Evolutionary conservation across 2,113 vertebrate genomes (phyloP).

Genomic region (Pholis gunnellus): DNA sequence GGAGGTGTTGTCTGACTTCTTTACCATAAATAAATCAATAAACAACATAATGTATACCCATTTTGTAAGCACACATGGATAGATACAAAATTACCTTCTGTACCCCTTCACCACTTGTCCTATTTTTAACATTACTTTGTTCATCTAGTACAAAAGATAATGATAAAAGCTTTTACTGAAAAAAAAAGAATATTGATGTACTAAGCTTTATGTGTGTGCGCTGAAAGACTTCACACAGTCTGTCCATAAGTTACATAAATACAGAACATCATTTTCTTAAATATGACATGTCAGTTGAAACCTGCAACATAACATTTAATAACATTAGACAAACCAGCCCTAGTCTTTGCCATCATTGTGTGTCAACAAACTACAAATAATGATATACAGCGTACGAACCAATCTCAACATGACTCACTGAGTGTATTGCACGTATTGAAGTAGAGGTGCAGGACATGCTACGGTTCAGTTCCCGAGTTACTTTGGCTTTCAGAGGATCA

Average conservation of each 20-base stretch:
- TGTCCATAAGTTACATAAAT: slow-evolving; percentile 12
- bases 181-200: slow-evolving; percentile 18
- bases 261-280: slow-evolving; percentile 22
- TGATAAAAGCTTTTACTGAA: slow-evolving; percentile 12
- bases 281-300: slow-evolving; percentile 42
- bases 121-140: slow-evolving; percentile 11
- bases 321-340: slow-evolving; percentile 2
- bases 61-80: slow-evolving; percentile 4
- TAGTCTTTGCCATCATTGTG: slow-evolving; percentile 12
- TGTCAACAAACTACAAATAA: slow-evolving; percentile 28
- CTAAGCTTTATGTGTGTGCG: not conserved
- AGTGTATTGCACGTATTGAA: slow-evolving; percentile 75
- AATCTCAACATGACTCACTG: slow-evolving; percentile 46
- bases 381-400: slow-evolving; percentile 12
- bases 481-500: slow-evolving; percentile 78
- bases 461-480: slow-evolving; percentile 57
- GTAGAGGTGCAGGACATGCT: slow-evolving; percentile 49
- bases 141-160: slow-evolving; percentile 12
- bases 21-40: slow-evolving; percentile 15
- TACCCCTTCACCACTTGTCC: not conserved
- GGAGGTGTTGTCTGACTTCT: slow-evolving; percentile 24
- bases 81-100: not conserved
- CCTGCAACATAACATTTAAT: slow-evolving; percentile 28
- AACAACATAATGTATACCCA: not conserved
- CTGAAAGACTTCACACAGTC: not conserved